A percentile compares a stretch with the other conserved stretches of the same genome.
Evolutionary conservation across 2,888 invertebrate species (phyloP).

Genomic region (Erebia ligea): DNA sequence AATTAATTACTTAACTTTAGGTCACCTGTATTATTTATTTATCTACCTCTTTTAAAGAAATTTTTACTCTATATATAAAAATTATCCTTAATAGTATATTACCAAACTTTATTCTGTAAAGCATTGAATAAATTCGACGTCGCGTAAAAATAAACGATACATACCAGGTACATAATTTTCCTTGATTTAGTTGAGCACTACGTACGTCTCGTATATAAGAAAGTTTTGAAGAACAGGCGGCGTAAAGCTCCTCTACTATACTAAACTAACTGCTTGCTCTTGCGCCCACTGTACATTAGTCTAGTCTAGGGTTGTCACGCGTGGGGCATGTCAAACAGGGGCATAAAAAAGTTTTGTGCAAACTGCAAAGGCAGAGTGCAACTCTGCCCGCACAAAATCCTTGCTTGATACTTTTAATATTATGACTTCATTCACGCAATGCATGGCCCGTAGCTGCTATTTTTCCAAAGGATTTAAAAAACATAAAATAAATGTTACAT

Average conservation of each 20-base stretch:
- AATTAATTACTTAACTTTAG: too few species aligned
- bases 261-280: slow-evolving; percentile 8
- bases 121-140: not conserved
- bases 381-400: not conserved
- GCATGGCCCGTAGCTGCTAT: too few species aligned
- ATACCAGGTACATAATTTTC: slow-evolving; percentile 6
- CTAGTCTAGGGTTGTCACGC: slow-evolving; percentile 1
- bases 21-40: too few species aligned
- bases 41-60: not conserved
- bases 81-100: not conserved
- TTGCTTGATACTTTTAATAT: too few species aligned
- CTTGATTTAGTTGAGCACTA: slow-evolving; percentile 6
- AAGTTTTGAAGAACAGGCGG: not conserved
- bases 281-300: slow-evolving; percentile 6
- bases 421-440: too few species aligned
- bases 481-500: too few species aligned
- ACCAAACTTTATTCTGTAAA: slow-evolving; percentile 14
- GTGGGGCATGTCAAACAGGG: not conserved
- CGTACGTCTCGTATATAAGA: not conserved
- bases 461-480: too few species aligned
- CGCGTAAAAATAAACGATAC: slow-evolving; percentile 5
- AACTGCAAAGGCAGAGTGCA: too few species aligned
- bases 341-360: not conserved
- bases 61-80: not conserved
- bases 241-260: not conserved